Evolutionary conservation across 2,888 invertebrate species (phyloP).

Genomic region (Unio delphinus): DNA sequence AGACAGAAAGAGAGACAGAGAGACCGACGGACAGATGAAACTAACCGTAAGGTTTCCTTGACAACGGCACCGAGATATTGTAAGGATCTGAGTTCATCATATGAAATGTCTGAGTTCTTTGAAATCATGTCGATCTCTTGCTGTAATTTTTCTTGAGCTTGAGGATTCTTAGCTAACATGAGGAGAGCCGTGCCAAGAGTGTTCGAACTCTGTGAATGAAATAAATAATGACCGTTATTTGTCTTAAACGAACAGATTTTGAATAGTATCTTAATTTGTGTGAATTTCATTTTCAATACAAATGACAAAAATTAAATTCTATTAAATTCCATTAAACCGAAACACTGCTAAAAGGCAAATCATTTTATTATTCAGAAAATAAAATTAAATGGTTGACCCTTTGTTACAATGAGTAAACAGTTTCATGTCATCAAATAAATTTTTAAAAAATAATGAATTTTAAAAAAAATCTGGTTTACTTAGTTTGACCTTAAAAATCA

Average conservation of each 20-base stretch:
- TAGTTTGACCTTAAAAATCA: no score
- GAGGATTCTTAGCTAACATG: constrained; percentile 77
- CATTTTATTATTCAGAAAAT: no score
- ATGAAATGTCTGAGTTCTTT: constrained; percentile 30
- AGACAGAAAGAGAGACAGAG: not conserved
- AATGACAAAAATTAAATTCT: not conserved
- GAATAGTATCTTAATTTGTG: not conserved
- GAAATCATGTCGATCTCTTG: constrained; percentile 71
- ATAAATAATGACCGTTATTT: not conserved
- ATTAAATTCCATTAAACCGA: no score
- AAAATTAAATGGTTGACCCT: no score
- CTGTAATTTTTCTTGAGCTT: constrained; percentile 76
- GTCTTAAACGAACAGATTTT: not conserved
- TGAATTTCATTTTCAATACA: not conserved
- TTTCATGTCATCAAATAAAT: not conserved
- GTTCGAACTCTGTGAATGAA: constrained; percentile 82
- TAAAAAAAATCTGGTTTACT: no score
- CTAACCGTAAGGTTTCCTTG: constrained; percentile 81
- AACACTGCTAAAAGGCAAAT: no score
- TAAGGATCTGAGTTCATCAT: constrained; percentile 61
- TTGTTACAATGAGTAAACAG: not conserved
- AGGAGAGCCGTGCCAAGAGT: constrained; percentile 87
- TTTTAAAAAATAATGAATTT: no score
- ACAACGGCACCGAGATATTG: constrained; percentile 79
- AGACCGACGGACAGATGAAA: not conserved